Percentiles rank a stretch among this genome's conserved stretches.
Evolutionary conservation across 2,113 vertebrate genomes (phyloP).

Genomic region (Ceuthmochares aereus): DNA sequence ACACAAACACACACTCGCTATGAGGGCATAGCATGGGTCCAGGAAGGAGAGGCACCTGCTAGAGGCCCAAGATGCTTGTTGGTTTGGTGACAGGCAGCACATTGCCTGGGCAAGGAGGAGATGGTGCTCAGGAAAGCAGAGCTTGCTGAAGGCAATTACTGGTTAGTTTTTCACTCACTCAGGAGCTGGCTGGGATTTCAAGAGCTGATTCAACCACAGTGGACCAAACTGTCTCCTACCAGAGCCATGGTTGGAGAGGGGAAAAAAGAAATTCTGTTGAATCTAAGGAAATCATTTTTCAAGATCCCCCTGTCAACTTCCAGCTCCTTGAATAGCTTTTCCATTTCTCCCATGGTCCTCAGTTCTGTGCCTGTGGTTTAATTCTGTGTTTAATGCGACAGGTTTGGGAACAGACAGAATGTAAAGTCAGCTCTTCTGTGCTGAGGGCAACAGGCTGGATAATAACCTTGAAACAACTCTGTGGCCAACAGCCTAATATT

Average conservation of each 20-base stretch:
- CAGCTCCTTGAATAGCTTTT: slow-evolving; percentile 53
- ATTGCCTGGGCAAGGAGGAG: rapidly evolving
- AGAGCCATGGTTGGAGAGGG: neutral
- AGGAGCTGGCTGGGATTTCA: slow-evolving; percentile 9
- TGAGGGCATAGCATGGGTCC: neutral
- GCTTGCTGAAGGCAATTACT: neutral
- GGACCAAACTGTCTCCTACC: neutral
- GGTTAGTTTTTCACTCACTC: neutral
- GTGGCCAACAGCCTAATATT: neutral
- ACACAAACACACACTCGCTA: too few relatives aligned
- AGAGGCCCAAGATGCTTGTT: neutral
- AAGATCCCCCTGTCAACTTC: neutral
- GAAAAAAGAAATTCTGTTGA: neutral
- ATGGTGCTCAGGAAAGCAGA: neutral
- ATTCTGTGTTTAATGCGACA: neutral
- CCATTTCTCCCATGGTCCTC: neutral
- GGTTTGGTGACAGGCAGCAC: neutral
- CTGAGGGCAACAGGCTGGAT: neutral
- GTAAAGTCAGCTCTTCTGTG: slow-evolving; percentile 1
- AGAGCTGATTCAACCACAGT: slow-evolving; percentile 13
- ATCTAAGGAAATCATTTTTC: slow-evolving; percentile 39
- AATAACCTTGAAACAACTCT: neutral
- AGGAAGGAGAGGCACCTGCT: neutral
- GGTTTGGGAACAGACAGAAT: neutral
- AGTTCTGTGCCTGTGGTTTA: neutral